Base-by-base conservation (phyloP, 1,140 invertebrate species). In the Antheraea pernyi region DNA sequence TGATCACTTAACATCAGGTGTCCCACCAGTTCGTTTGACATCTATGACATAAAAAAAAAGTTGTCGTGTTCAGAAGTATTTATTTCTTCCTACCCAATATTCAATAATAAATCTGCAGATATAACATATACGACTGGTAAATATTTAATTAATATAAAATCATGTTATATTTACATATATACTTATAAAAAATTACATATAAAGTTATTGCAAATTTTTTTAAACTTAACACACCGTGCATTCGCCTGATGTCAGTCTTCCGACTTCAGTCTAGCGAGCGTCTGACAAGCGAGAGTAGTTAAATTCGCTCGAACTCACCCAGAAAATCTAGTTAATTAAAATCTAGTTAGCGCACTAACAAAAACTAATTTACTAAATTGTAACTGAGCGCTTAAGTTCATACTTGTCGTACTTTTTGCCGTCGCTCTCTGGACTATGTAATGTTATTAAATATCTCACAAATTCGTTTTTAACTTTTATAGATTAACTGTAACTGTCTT, bases 351-450 rank as follows among this genome's bases (percentile, higher is more conserved):
- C 46, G 46, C 46, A 6, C 30, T 19, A 65, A 65, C 64, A 65
- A 65, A 65, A 65, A 65, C 30, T 65, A 46, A 48, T 48, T 65
- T 65, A 39, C 46, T 65, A 48, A 65, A 65, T 8, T 42, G 62
- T 64, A 37, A 39, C 64, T 53, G 46, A 53, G 46, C 16, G 13
- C 16, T 1, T 53, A 48, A 48, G 46, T 48, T 48, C 7, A 48
- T 48, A 16, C 16, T 53, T 53, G 16, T 13, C 11, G 46, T 13
- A 1, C 46, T 16, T 53, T 53, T 53, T 53, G 46, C 39, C 7
- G 39, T 53, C 46, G 7, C 5, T 16, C 11, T 53, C 4, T 13
- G 46, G 9, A 6, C 16, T 16, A 53, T 53, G 46, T 53, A 53
- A 53, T 53, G 7, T n/a, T 53, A 13, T 53, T 53, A 11, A 30